Base-by-base conservation (phyloP, 2,888 invertebrate species). In the Ormyrus rosae region DNA sequence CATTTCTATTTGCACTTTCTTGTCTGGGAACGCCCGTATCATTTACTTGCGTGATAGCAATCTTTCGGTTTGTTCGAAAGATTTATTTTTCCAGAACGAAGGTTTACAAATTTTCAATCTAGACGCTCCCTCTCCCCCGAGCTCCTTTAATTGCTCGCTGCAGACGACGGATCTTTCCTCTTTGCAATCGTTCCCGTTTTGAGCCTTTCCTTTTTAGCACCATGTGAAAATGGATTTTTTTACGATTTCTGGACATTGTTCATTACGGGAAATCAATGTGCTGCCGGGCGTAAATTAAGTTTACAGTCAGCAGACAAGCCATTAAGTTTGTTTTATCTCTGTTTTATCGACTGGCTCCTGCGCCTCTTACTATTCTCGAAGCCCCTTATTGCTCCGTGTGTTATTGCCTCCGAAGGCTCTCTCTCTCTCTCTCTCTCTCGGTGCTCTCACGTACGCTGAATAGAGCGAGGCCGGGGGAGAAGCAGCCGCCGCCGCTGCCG, bases 101-200 rank as follows among this genome's bases (percentile, higher is more conserved):
- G 34, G 34, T 34, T 34, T 34, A 34, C 34, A 34, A 34, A 34
- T 34, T 3, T 34, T 34, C 34, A 4, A 85, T 84, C 86, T 86
- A 86, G 87, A 86, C 85, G 86, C 86, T 84, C 46, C 86, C 13
- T 86, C 84, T 86, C 84, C 86, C 86, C 85, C 86, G 86, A 86
- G 85, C 85, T 85, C 84, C 84, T 86, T 86, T 83, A 34, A 34
- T 34, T 34, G 34, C 84, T 83, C 2, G 48, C 53, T 45, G 34
- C 34, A 34, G 34, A 3, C 34, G 34, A 2, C 34, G 34, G 34
- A 34, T 34, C 61, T 60, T 77, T 68, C 80, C 82, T 75, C 81
- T 81, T 77, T 56, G 34, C 3, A 7, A 58, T 60, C 56, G 45
- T 74, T 77, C 56, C 34, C 51, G 34, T 58, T 74, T 81, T 10